Conservation (phyloP, 2,113 vertebrate genomes). For the Laterallus jamaicensis region DNA sequence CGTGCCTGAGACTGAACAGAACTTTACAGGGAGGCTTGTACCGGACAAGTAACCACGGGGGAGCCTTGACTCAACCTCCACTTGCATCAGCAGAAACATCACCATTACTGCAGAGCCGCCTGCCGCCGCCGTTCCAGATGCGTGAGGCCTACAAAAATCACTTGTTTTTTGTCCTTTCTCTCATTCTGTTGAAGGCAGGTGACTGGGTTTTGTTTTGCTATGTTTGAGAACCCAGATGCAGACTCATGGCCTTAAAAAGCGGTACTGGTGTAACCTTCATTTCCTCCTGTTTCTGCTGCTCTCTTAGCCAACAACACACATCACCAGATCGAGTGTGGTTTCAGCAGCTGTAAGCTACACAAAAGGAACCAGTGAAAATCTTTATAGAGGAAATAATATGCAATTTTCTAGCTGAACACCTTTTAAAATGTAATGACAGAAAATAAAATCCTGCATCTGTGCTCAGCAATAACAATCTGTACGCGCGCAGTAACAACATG, state of each 20-base stretch:
- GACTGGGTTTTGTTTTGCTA: neutral
- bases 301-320: slow-evolving; percentile 6
- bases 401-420: slow-evolving; percentile 93
- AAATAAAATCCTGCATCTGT: slow-evolving; percentile 71
- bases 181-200: neutral
- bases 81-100: neutral
- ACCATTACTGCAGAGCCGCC: neutral
- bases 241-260: neutral
- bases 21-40: neutral
- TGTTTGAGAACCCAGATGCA: neutral
- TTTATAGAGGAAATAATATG: slow-evolving; percentile 85
- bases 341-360: slow-evolving; percentile 66
- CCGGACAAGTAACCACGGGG: neutral
- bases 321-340: slow-evolving; percentile 45
- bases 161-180: neutral
- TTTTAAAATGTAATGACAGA: slow-evolving; percentile 88
- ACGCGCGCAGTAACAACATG: slow-evolving; percentile 79
- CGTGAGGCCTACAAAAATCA: neutral
- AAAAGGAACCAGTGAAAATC: slow-evolving; percentile 68
- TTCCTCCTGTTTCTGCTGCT: slow-evolving; percentile 27
- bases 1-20: neutral
- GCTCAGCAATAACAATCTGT: slow-evolving; percentile 65
- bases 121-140: neutral
- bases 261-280: slow-evolving; percentile 38
- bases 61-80: neutral